Percentiles rank a stretch among this genome's conserved stretches.
phyloP scores from a whole-genome alignment of 2,888 invertebrate genomes.

The Brachypalpus laphriformis region DNA sequence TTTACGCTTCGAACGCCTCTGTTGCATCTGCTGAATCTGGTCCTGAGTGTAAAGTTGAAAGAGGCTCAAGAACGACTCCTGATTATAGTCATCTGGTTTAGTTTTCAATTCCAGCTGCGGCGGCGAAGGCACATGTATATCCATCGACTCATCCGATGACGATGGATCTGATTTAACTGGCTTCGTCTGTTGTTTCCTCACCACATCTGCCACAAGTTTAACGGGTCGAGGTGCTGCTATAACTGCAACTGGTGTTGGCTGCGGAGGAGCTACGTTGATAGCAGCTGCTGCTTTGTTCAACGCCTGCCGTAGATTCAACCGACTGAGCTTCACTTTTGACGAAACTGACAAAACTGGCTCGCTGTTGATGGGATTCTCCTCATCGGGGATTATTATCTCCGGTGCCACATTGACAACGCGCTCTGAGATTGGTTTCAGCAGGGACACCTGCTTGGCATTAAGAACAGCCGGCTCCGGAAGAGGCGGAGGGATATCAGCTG shows the following conservation, averaged over 20 bases:
- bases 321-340: conserved; percentile 78
- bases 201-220: conserved; percentile 9
- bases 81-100: conserved; percentile 78
- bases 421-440: conserved; percentile 74
- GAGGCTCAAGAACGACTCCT: conserved; percentile 79
- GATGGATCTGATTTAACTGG: conserved; percentile 72
- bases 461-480: not conserved
- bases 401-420: conserved; percentile 46
- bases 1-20: conserved; percentile 81
- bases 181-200: conserved; percentile 52
- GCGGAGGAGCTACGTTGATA: conserved; percentile 61
- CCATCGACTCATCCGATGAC: conserved; percentile 78
- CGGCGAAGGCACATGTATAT: conserved; percentile 41
- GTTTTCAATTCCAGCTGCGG: conserved; percentile 71
- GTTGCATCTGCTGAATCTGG: conserved; percentile 78
- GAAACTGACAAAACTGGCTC: conserved; percentile 74
- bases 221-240: not conserved
- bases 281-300: conserved; percentile 79
- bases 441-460: conserved; percentile 44
- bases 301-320: conserved; percentile 80
- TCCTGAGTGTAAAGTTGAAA: conserved; percentile 80
- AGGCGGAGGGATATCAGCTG: not conserved
- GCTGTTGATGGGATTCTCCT: conserved; percentile 17
- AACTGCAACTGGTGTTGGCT: conserved; percentile 42
- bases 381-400: conserved; percentile 28